Conservation (phyloP, 2,888 invertebrate genomes). For the Microctonus brassicae region DNA sequence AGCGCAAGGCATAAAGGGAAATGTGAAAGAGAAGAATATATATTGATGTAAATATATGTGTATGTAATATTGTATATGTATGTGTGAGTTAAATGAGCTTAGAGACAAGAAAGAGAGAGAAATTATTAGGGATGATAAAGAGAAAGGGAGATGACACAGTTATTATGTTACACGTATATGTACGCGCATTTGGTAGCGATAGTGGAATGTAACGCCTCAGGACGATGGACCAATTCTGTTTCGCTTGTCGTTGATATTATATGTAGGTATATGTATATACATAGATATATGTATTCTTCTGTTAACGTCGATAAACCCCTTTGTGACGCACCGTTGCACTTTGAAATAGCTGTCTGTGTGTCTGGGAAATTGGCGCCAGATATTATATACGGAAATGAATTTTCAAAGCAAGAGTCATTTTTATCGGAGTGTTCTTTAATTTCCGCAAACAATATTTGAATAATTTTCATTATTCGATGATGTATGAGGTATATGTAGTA, state of each 20-base stretch:
- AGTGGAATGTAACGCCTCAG: conserved; percentile 60
- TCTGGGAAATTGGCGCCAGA: conserved; percentile 31
- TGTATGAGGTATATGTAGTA: no score
- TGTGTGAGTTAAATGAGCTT: conserved; percentile 7
- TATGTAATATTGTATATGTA: background rate
- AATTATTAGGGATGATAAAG: background rate
- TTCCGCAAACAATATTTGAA: background rate
- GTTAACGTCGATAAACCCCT: conserved; percentile 60
- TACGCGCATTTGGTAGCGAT: conserved; percentile 53
- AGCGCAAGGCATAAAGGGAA: conserved; percentile 28
- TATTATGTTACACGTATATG: conserved; percentile 64
- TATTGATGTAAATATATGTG: background rate
- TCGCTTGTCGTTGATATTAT: conserved; percentile 12
- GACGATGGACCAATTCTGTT: conserved; percentile 55
- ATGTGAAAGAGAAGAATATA: conserved; percentile 1
- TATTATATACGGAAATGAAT: conserved; percentile 58
- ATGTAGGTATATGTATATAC: conserved; percentile 20
- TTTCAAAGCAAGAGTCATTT: conserved; percentile 53
- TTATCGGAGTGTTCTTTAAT: background rate
- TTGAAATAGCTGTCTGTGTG: conserved; percentile 38
- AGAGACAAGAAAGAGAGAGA: conserved; percentile 24
- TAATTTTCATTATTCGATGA: background rate
- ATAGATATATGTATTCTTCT: background rate
- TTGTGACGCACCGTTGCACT: conserved; percentile 64
- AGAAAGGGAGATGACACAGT: conserved; percentile 56